Evolutionary conservation across 1,140 invertebrate genomes (phyloP), one percentile per base, ranked within the genome.

Genomic region (Chironomus striatipennis): DNA sequence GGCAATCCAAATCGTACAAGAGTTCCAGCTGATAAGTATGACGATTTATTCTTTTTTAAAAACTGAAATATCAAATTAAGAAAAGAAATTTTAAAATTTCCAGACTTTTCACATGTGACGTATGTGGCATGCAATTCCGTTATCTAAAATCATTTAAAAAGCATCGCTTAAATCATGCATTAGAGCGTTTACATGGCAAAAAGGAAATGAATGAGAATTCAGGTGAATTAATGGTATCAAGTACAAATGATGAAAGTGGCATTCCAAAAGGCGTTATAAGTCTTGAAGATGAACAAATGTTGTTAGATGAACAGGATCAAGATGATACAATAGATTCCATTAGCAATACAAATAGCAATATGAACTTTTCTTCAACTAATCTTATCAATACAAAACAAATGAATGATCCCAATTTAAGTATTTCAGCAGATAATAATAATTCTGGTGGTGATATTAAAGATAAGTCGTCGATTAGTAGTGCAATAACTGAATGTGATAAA

Each of bases 71-170:
- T 34, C 24, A 34, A 34, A 34, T 34, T 34, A 47, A 47, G 6
- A 47, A 47, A 4, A 47, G 43, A 47, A 47, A 47, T 47, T 47
- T 47, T 34, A 34, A 34, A 34, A 47, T 4, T 47, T 47, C 15
- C 15, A 57, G 47, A 15, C 12, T 94, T 1, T 95, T 94, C 83
- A 93, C 92, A 20, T 95, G 93, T 80, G 92, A 94, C 78, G 91
- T 94, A 1, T 95, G 92, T 82, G 92, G 92, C 21, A 94, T 94
- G 92, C 92, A 94, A 81, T 95, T 95, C 80, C 86, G 91, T 75
- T 94, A 93, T 80, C 85, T 94, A 20, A 94, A 94, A 80, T 94
- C 92, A 0, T 95, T 95, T 81, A 93, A 94, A 81, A 94, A 95
- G 81, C 93, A 94, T 79, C 86, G 93, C 12, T 84, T 94, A 20